Percentiles rank a stretch among this genome's conserved stretches.
These are phyloP conservation scores for Coleophora deauratella DNA, from an alignment of 2,888 invertebrate genomes.

Conservation along the genomic window DNA sequence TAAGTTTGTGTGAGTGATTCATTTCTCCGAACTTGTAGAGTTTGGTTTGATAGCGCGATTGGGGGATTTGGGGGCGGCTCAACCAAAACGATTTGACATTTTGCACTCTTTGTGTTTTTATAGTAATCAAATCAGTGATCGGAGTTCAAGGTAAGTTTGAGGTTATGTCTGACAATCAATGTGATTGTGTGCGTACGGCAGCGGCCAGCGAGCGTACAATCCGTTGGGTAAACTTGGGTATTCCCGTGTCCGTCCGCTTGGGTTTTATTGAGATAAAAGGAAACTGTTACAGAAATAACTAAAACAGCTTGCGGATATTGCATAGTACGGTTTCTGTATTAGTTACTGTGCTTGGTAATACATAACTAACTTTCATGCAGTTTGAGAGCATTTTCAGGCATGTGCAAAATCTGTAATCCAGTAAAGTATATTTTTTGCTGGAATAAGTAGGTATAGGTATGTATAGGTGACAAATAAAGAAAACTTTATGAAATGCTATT, in stretches of 20 bases:
- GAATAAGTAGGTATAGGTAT: too few relatives aligned
- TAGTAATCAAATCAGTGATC: not conserved
- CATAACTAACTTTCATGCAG: too few relatives aligned
- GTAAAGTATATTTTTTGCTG: too few relatives aligned
- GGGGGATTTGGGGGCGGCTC: too few relatives aligned
- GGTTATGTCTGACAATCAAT: constrained; percentile 10
- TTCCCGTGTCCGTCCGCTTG: constrained; percentile 22
- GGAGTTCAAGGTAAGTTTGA: constrained; percentile 11
- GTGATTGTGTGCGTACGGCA: constrained; percentile 19
- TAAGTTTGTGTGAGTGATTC: constrained; percentile 29
- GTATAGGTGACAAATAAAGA: too few relatives aligned
- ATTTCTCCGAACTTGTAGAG: constrained; percentile 13
- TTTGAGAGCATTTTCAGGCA: too few relatives aligned
- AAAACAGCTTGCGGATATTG: constrained; percentile 5
- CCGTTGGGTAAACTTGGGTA: constrained; percentile 22
- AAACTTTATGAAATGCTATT: too few relatives aligned
- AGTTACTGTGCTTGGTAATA: too few relatives aligned
- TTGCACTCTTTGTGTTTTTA: too few relatives aligned
- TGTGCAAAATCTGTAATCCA: too few relatives aligned
- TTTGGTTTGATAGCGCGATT: too few relatives aligned
- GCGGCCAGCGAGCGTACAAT: constrained; percentile 15
- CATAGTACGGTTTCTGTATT: not conserved
- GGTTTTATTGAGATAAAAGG: constrained; percentile 28
- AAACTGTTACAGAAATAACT: constrained; percentile 21
- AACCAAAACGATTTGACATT: too few relatives aligned